Evolutionary conservation across 2,113 vertebrate genomes (phyloP), one percentile per base, ranked within the genome.

Genomic region (Ictidomys tridecemlineatus): DNA sequence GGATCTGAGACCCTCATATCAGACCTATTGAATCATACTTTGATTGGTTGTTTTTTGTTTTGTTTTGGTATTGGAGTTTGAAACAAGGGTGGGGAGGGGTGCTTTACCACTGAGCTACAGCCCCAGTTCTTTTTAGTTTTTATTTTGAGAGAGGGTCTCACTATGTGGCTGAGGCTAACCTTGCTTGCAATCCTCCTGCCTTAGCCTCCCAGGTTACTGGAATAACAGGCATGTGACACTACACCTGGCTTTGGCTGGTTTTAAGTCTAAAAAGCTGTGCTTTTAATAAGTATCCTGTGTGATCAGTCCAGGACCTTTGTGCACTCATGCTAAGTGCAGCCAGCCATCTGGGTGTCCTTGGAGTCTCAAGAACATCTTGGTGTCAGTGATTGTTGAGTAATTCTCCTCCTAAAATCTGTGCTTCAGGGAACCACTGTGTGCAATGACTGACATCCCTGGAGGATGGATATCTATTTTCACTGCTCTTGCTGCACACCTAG

Each of bases 211-310:
- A 63, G 28, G 24, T 63, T 63, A 26, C 24, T 63, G 26, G 61
- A 63, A 63, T 26, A 28, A 63, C 61, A 63, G 61, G 61, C 61
- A 11, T 63, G 24, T 28, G 3, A 9, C 61, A 63, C 61, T 28
- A 3, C 2, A 9, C 61, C 61, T 63, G 61, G 3, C 61, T n/a
- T n/a, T 76, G 69, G 53, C 67, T 94, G 89, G 32, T 78, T 79
- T 92, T 56, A 53, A 93, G n/a, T 91, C 93, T 45, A 79, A 91
- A 76, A 89, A 91, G 5, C 11, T 88, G 22, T 93, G 73, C 45
- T 78, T 95, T 89, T 73, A 96, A 65, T 42, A 94, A 82, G 56
- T 63, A 4, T 32, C 42, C 17, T 56, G 8, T 14, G 58, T 82
- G 26, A 53, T 92, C 85, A 61, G 67, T 24, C 4, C 30, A 94